Conservation (phyloP, 2,113 vertebrate genomes). For the Vidua chalybeata region DNA sequence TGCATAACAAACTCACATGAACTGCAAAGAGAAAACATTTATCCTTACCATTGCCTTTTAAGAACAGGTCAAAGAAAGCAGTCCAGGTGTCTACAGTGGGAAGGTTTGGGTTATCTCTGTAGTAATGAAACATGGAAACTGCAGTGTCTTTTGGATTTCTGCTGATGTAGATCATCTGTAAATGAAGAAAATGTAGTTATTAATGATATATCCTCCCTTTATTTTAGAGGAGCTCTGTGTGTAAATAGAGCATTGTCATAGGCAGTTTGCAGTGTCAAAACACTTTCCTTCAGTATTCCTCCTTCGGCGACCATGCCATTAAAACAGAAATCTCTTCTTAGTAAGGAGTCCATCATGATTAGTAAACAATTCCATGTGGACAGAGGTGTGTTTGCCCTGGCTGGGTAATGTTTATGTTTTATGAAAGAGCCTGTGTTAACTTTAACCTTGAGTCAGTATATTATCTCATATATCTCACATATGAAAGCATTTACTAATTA, state of each 20-base stretch:
- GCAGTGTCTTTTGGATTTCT: constrained; percentile 79
- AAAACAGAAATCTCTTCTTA: not conserved
- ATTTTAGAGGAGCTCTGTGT: not conserved
- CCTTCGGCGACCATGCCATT: fast-evolving
- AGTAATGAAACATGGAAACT: constrained; percentile 79
- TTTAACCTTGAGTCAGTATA: not conserved
- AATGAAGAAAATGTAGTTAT: not conserved
- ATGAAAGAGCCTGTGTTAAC: not conserved
- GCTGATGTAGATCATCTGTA: constrained; percentile 75
- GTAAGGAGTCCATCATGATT: not conserved
- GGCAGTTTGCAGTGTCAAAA: not conserved
- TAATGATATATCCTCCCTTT: not conserved
- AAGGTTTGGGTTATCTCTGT: constrained; percentile 77
- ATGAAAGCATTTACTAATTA: not conserved
- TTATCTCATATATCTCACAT: not conserved
- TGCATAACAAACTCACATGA: not conserved
- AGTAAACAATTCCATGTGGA: not conserved
- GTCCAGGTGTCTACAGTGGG: constrained; percentile 70
- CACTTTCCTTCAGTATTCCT: not conserved
- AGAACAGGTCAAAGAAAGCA: constrained; percentile 73
- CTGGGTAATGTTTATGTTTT: not conserved
- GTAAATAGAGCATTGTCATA: not conserved
- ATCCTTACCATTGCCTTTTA: constrained; percentile 64
- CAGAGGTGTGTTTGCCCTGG: not conserved
- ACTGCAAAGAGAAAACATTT: not conserved